phyloP scores from a whole-genome alignment of 1,140 invertebrate genomes.

The Habropoda laboriosa region DNA sequence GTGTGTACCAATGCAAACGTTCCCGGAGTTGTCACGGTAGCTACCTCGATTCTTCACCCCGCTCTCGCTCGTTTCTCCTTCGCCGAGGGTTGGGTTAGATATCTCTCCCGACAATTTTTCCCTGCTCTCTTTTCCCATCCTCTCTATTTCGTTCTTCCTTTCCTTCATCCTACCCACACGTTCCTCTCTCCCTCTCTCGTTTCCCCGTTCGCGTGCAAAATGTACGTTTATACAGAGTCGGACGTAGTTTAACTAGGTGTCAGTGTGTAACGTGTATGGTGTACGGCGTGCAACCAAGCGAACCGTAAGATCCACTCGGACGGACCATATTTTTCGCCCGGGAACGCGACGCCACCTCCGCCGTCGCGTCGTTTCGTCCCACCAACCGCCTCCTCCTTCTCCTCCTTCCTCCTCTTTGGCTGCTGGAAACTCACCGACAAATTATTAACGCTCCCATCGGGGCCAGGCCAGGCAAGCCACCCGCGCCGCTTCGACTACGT shows the following conservation, averaged over 20 bases:
- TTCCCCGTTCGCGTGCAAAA: conserved; percentile 4
- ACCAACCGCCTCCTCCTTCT: neutral
- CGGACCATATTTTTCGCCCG: conserved; percentile 54
- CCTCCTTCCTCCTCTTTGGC: neutral
- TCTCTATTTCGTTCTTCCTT: neutral
- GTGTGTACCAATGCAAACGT: neutral
- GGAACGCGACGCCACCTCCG: conserved; percentile 17
- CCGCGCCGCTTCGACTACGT: conserved; percentile 28
- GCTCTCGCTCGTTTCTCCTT: neutral
- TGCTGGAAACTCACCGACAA: conserved; percentile 47
- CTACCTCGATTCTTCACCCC: neutral
- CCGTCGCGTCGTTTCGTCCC: neutral
- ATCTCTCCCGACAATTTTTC: conserved; percentile 1
- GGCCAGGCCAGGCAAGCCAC: neutral
- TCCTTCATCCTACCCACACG: neutral
- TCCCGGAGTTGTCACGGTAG: neutral
- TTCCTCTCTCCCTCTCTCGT: neutral
- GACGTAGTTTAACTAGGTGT: conserved; percentile 13
- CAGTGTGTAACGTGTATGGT: conserved; percentile 19
- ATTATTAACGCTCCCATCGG: conserved; percentile 65
- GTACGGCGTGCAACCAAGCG: neutral
- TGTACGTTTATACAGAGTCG: neutral
- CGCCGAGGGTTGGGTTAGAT: neutral
- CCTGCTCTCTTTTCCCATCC: neutral
- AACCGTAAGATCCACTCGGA: conserved; percentile 46